A percentile compares a stretch with the other conserved stretches of the same genome.
phyloP scores from a whole-genome alignment of 2,888 invertebrate genomes.

The Andrena chrysosceles region DNA sequence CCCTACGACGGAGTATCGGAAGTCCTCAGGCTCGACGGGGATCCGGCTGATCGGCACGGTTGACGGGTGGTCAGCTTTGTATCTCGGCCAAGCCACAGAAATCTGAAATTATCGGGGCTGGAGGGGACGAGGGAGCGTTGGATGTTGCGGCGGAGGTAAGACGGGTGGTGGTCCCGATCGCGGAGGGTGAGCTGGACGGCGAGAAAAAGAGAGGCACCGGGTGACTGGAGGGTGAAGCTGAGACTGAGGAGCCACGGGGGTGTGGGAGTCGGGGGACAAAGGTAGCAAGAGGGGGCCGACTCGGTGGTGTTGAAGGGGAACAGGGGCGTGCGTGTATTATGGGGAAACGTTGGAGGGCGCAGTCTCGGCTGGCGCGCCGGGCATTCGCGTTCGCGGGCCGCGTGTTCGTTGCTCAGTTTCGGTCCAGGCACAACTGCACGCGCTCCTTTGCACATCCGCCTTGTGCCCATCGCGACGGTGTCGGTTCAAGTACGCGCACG shows the following conservation, averaged over 20 bases:
- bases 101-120: conserved; percentile 70
- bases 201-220: conserved; percentile 44
- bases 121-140: conserved; percentile 22
- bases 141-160: neutral
- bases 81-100: conserved; percentile 70
- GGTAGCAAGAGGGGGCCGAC: conserved; percentile 38
- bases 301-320: conserved; percentile 62
- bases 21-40: neutral
- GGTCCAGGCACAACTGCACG: conserved; percentile 76
- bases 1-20: neutral
- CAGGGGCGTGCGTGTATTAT: conserved; percentile 74
- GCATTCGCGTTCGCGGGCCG: conserved; percentile 78
- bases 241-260: conserved; percentile 42
- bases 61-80: conserved; percentile 29
- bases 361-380: conserved; percentile 81
- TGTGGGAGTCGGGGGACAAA: conserved; percentile 31
- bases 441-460: conserved; percentile 51
- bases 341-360: conserved; percentile 77
- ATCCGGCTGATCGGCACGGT: conserved; percentile 6
- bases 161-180: conserved; percentile 60
- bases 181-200: conserved; percentile 32
- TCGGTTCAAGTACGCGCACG: neutral
- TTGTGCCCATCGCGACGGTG: conserved; percentile 13
- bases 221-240: conserved; percentile 48
- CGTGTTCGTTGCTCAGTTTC: conserved; percentile 81